These are phyloP conservation scores for Clarias magur DNA, from an alignment of 2,113 vertebrate species.

Conservation along the genomic window DNA sequence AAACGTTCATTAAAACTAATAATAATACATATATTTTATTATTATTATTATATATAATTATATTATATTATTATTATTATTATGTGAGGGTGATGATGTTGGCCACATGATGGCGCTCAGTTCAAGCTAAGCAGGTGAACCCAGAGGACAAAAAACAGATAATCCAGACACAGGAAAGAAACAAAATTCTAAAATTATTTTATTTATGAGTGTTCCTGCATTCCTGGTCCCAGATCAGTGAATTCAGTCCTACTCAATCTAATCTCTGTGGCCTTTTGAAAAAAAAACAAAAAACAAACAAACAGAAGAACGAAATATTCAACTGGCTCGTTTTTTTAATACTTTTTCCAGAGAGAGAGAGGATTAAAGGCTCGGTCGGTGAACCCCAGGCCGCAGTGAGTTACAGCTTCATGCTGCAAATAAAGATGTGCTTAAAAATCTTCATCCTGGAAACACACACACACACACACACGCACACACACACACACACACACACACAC, in stretches of 20 bases:
- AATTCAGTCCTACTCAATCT: background rate
- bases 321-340: background rate
- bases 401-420: constrained; percentile 52
- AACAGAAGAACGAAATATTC: background rate
- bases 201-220: background rate
- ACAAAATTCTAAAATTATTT: background rate
- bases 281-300: background rate
- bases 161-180: background rate
- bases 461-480: background rate
- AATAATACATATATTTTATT: background rate
- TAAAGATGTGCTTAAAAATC: constrained; percentile 66
- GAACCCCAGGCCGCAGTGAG: constrained; percentile 50
- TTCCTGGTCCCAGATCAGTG: background rate
- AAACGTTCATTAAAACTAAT: background rate
- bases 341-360: background rate
- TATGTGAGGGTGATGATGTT: background rate
- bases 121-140: background rate
- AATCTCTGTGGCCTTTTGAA: background rate
- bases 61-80: background rate
- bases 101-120: constrained; percentile 43
- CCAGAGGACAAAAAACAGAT: background rate
- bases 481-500: no score
- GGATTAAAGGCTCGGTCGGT: constrained; percentile 39
- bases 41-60: background rate
- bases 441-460: constrained; percentile 55